Base-by-base conservation (phyloP, 2,797 vertebrate species). In the Cuculus canorus region DNA sequence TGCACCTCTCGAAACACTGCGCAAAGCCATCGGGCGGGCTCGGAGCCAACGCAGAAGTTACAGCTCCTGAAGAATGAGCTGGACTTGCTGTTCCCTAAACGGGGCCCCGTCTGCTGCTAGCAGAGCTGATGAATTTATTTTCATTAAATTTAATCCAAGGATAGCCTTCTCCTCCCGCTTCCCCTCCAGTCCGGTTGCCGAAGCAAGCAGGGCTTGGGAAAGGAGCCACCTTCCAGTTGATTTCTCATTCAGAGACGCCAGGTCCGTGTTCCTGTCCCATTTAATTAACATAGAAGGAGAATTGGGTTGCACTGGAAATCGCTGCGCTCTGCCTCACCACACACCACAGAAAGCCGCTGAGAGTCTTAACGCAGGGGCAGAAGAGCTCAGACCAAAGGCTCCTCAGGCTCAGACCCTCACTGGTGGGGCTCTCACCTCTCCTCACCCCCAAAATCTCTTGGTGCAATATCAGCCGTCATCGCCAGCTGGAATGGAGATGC, bases 181-280 rank as follows among this genome's bases (percentile, higher is more conserved):
- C 6, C 21, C 54, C 33, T 21, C 21, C 69, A 32, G 80, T 8
- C 72, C 4, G 3, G 50, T 37, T 78, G 86, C 88, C 73, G 90
- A 90, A 93, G 91, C 79, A 43, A 43, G 92, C 88, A 88, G 89
- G 54, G 61, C 82, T 91, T 0, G 9, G 94, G 78, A 87, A 91
- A 81, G 76, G 75, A 92, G 84, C 94, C 90, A 64, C 94, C 71
- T 95, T 96, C 95, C 88, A 95, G 82, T 7, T 95, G 95, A 94
- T 92, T 96, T 92, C 89, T 86, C 90, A 25, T 64, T 65, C 77
- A 37, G 94, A 96, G 64, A 60, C 85, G 86, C 87, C 91, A 52
- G 61, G 35, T 82, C 86, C 72, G 2, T 93, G 95, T 93, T 93
- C 70, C 93, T 97, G 94, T 97, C 95, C 94, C 71, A 9, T 90